Percentiles rank a stretch among this genome's conserved stretches.
Conservation (phyloP, 2,888 invertebrate genomes). For the Amphimallon solstitiale region DNA sequence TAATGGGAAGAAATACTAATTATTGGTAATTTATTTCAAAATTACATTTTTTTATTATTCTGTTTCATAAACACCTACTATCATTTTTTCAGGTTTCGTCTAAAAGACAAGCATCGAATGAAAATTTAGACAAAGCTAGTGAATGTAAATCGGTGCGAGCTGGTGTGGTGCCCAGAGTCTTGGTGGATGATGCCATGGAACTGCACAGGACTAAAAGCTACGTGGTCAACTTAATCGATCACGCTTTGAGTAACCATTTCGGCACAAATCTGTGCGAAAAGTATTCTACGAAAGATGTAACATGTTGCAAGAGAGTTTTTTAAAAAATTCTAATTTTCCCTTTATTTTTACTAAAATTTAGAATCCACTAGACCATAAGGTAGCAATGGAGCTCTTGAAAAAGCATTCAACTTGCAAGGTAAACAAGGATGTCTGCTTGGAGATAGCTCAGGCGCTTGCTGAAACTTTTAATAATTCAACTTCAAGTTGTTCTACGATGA, state of each 20-base stretch:
- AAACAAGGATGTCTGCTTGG: constrained; percentile 54
- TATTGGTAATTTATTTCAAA: too few relatives aligned
- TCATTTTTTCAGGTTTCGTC: constrained; percentile 13
- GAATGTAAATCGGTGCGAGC: constrained; percentile 41
- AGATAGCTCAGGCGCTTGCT: constrained; percentile 54
- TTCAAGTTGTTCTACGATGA: constrained; percentile 50
- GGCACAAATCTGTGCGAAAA: constrained; percentile 53
- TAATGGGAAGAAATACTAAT: too few relatives aligned
- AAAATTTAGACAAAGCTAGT: constrained; percentile 35
- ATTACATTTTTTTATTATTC: too few relatives aligned
- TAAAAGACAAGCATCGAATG: constrained; percentile 16
- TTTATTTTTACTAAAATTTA: neutral
- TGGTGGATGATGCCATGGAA: constrained; percentile 57
- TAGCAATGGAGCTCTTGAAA: constrained; percentile 54
- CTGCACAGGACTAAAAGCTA: constrained; percentile 63
- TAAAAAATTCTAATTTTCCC: too few relatives aligned
- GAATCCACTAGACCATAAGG: constrained; percentile 50
- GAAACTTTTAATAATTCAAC: constrained; percentile 46
- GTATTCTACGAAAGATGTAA: constrained; percentile 43
- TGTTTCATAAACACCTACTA: neutral
- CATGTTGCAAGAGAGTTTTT: neutral
- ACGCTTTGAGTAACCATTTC: constrained; percentile 62
- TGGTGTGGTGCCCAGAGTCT: constrained; percentile 28
- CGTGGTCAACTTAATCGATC: constrained; percentile 63
- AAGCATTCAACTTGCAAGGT: constrained; percentile 49